Percentiles rank a stretch among this genome's conserved stretches.
Evolutionary conservation across 2,888 invertebrate species (phyloP).

Genomic region (Synergus itoensis): DNA sequence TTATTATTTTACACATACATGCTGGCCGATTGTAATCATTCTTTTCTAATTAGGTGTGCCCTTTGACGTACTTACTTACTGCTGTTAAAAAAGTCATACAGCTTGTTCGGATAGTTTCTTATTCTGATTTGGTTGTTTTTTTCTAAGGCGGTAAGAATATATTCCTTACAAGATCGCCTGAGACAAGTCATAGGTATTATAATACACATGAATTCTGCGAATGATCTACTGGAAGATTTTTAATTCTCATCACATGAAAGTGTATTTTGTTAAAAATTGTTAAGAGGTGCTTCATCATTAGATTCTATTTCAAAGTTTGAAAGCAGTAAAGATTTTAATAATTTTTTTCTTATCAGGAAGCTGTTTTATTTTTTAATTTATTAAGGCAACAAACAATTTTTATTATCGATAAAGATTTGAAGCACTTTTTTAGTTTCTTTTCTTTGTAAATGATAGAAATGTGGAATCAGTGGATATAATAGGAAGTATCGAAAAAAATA

Average conservation of each 20-base stretch:
- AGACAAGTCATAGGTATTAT: slow-evolving; percentile 19
- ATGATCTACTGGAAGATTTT: slow-evolving; percentile 24
- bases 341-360: neutral
- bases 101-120: slow-evolving; percentile 9
- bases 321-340: neutral
- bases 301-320: neutral
- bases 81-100: slow-evolving; percentile 25
- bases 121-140: slow-evolving; percentile 8
- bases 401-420: neutral
- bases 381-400: slow-evolving; percentile 12
- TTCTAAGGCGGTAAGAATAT: slow-evolving; percentile 22
- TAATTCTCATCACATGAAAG: neutral
- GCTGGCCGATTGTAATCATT: slow-evolving; percentile 18
- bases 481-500: neutral
- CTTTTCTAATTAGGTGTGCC: slow-evolving; percentile 30
- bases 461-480: neutral
- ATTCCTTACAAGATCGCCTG: slow-evolving; percentile 34
- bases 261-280: neutral
- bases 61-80: slow-evolving; percentile 21
- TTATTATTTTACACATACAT: slow-evolving; percentile 18
- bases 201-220: slow-evolving; percentile 19
- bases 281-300: neutral
- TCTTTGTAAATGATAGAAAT: neutral
- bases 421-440: neutral
- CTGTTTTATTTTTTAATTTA: neutral